A percentile compares a stretch with the other conserved stretches of the same genome.
Conservation (phyloP, 1,140 invertebrate genomes). For the Drosophila asahinai region DNA sequence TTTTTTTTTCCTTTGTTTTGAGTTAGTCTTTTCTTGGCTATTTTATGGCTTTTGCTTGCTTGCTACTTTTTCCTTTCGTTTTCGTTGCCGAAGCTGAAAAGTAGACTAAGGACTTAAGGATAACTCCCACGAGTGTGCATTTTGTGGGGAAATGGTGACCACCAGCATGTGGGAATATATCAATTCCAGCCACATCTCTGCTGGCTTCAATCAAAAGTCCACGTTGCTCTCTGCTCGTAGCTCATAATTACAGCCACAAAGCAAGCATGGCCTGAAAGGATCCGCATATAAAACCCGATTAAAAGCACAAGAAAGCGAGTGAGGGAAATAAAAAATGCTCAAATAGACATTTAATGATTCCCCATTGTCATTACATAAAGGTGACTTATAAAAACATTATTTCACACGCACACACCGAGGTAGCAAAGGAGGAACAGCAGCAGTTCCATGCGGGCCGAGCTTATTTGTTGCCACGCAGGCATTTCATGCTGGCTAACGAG, state of each 20-base stretch:
- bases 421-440: neutral
- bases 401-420: conserved; percentile 56
- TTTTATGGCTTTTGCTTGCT: conserved; percentile 52
- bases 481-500: conserved; percentile 77
- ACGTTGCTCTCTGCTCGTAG: neutral
- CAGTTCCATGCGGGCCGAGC: conserved; percentile 58
- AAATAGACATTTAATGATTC: conserved; percentile 83
- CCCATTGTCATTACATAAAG: conserved; percentile 82
- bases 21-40: conserved; percentile 24
- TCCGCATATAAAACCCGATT: neutral
- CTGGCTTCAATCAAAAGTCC: conserved; percentile 34
- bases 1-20: conserved; percentile 18
- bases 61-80: conserved; percentile 30
- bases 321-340: conserved; percentile 44
- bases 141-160: neutral
- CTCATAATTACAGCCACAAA: conserved; percentile 33
- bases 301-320: conserved; percentile 3
- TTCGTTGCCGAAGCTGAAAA: conserved; percentile 29
- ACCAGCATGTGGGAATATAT: conserved; percentile 13
- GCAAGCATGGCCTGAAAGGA: neutral
- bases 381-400: conserved; percentile 83
- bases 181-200: conserved; percentile 1
- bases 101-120: conserved; percentile 47
- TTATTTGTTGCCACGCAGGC: conserved; percentile 71
- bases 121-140: conserved; percentile 22